phyloP scores from a whole-genome alignment of 2,113 vertebrate species.

The Cranoglanis bouderius region DNA sequence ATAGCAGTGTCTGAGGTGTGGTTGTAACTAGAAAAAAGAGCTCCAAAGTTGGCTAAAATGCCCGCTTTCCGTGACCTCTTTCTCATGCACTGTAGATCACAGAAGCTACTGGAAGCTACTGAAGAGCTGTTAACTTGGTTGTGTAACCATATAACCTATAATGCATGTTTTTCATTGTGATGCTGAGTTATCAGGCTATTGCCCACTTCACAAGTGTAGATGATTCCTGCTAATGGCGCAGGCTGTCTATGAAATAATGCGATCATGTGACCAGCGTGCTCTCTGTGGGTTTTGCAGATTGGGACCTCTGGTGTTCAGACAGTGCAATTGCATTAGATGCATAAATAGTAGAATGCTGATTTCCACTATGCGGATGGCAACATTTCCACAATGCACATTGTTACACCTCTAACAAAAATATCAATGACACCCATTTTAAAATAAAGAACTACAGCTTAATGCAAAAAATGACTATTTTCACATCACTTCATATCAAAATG shows the following conservation, averaged over 20 bases:
- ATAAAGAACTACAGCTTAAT: not conserved
- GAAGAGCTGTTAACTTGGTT: not conserved
- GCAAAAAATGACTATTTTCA: not conserved
- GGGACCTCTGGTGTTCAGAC: not conserved
- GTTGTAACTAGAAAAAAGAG: not conserved
- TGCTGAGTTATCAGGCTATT: not conserved
- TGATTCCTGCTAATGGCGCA: not conserved
- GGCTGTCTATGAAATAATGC: not conserved
- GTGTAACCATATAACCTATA: not conserved
- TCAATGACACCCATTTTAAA: not conserved
- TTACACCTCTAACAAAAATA: not conserved
- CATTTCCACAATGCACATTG: not conserved
- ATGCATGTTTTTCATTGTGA: not conserved
- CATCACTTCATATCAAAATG: not conserved
- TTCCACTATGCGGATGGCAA: not conserved
- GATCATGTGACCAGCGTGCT: not conserved
- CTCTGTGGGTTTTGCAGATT: not conserved
- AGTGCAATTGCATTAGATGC: not conserved
- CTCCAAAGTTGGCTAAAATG: not conserved
- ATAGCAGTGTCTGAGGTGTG: not conserved
- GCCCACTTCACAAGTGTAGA: not conserved
- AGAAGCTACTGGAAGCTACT: not conserved
- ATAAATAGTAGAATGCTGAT: not conserved
- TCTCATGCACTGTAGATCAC: not conserved
- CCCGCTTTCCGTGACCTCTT: not conserved